Evolutionary conservation across 2,888 invertebrate genomes (phyloP).

Genomic region (Ptycholaimellus sp.): DNA sequence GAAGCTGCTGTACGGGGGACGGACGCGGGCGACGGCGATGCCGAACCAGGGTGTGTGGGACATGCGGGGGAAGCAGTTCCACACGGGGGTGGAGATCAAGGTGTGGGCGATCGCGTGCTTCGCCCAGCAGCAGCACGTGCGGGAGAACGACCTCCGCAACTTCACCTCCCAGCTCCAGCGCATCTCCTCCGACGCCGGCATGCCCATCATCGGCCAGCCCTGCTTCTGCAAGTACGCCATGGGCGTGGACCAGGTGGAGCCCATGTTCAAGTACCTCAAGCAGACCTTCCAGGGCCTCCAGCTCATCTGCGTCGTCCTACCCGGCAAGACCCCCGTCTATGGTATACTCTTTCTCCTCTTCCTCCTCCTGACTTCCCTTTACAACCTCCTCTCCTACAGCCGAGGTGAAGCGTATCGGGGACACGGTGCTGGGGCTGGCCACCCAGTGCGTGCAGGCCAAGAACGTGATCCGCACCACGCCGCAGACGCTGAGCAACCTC

Average conservation of each 20-base stretch:
- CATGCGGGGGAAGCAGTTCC: constrained; percentile 98
- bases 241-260: constrained; percentile 96
- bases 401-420: constrained; percentile 95
- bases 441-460: constrained; percentile 99
- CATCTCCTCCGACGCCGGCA: constrained; percentile 96
- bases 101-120: constrained; percentile 99
- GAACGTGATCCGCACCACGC: constrained; percentile 98
- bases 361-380: background rate
- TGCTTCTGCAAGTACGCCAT: constrained; percentile 99
- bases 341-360: constrained; percentile 1
- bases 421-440: constrained; percentile 94
- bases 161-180: constrained; percentile 94
- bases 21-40: constrained; percentile 58
- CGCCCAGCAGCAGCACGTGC: constrained; percentile 86
- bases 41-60: constrained; percentile 99
- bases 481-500: constrained; percentile 91
- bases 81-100: constrained; percentile 85
- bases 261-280: constrained; percentile 98
- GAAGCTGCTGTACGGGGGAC: constrained; percentile 91
- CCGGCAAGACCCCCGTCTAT: constrained; percentile 32
- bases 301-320: constrained; percentile 83
- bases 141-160: constrained; percentile 73
- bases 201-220: constrained; percentile 62
- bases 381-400: constrained; percentile 36
- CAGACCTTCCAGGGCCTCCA: constrained; percentile 82